These are phyloP conservation scores for Aix galericulata DNA, from an alignment of 2,113 vertebrate species.

Conservation along the genomic window DNA sequence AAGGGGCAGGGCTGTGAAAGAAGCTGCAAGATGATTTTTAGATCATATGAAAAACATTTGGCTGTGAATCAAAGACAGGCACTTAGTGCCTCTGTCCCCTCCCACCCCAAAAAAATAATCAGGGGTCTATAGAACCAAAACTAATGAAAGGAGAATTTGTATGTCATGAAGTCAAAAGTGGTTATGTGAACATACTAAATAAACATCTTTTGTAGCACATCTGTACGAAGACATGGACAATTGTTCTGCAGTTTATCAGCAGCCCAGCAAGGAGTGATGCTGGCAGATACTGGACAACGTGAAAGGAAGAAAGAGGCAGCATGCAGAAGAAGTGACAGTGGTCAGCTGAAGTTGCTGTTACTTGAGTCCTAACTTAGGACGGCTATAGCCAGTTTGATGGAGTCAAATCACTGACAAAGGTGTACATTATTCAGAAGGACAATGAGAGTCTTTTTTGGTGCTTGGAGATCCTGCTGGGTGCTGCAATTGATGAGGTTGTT, in stretches of 20 bases:
- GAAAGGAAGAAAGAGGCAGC: neutral
- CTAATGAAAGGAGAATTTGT: neutral
- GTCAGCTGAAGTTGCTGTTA: neutral
- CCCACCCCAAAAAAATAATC: neutral
- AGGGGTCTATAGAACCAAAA: neutral
- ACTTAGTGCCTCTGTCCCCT: neutral
- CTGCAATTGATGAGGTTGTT: neutral
- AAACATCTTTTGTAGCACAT: neutral
- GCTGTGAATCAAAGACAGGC: neutral
- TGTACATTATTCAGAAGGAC: neutral
- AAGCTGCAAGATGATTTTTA: constrained; percentile 28
- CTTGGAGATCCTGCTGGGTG: neutral
- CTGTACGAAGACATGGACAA: neutral
- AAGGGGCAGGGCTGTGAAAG: constrained; percentile 22
- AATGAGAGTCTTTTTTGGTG: neutral
- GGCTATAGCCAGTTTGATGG: neutral
- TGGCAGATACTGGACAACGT: neutral
- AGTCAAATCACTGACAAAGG: neutral
- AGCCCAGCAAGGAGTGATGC: neutral
- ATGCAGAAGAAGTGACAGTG: neutral
- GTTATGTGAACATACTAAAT: neutral
- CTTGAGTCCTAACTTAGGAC: neutral
- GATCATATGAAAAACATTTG: constrained; percentile 30
- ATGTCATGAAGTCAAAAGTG: neutral
- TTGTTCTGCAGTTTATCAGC: neutral